A percentile compares a stretch with the other conserved stretches of the same genome.
phyloP scores from a whole-genome alignment of 2,113 vertebrate genomes.

The Setophaga coronata region DNA sequence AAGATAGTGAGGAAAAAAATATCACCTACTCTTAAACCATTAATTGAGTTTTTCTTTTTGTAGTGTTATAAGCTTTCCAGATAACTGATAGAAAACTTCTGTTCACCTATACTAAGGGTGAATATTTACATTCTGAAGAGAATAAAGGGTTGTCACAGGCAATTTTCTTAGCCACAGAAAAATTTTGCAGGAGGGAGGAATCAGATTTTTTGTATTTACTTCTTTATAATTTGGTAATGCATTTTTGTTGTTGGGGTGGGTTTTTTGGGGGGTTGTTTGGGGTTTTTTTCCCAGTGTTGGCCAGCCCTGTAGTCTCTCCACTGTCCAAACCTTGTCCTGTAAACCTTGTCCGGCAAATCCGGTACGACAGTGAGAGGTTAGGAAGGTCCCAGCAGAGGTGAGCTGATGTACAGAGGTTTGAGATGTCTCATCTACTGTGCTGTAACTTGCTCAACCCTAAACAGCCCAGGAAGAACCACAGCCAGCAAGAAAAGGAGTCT shows the following conservation, averaged over 20 bases:
- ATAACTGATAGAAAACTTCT: not conserved
- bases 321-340: not conserved
- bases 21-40: not conserved
- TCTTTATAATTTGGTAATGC: not conserved
- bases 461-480: not conserved
- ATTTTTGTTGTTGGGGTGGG: not conserved
- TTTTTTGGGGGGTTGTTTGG: not conserved
- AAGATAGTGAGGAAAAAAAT: not conserved
- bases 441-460: not conserved
- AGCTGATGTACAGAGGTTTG: rapidly evolving
- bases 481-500: not conserved
- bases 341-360: not conserved
- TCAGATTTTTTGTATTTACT: not conserved
- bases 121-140: not conserved
- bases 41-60: not conserved
- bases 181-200: not conserved
- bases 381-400: not conserved
- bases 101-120: not conserved
- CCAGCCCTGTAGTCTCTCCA: not conserved
- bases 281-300: rapidly evolving
- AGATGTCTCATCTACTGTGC: too few species aligned
- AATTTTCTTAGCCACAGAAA: not conserved
- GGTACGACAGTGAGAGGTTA: too few species aligned
- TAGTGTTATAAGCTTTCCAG: not conserved
- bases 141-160: not conserved